Percentiles rank a stretch among this genome's conserved stretches.
Evolutionary conservation across 2,888 invertebrate genomes (phyloP).

Genomic region (Alviniconcha strummeri): DNA sequence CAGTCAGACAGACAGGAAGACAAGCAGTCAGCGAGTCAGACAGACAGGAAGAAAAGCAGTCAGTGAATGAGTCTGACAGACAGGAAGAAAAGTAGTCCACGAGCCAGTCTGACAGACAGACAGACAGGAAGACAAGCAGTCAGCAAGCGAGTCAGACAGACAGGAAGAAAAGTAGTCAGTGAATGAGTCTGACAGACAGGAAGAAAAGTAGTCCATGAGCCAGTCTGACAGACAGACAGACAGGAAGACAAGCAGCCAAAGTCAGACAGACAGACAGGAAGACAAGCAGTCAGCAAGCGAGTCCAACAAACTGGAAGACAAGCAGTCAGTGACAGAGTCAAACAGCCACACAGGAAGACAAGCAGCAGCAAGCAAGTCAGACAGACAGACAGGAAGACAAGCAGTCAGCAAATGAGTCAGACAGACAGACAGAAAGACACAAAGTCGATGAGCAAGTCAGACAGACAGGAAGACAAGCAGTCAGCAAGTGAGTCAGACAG

Average conservation of each 20-base stretch:
- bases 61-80: too few species aligned
- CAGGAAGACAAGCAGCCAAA: not conserved
- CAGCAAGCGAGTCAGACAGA: too few species aligned
- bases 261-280: not conserved
- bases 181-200: too few species aligned
- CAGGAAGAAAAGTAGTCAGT: too few species aligned
- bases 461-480: not conserved
- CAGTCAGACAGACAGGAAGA: not conserved
- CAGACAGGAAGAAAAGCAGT: too few species aligned
- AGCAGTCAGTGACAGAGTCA: not conserved
- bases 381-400: not conserved
- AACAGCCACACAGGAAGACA: not conserved
- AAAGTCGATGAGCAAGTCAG: not conserved
- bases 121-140: not conserved
- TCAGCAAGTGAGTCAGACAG: not conserved
- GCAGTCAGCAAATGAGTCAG: not conserved
- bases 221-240: not conserved
- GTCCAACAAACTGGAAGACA: not conserved
- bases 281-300: not conserved
- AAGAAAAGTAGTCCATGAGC: too few species aligned
- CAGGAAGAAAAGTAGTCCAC: too few species aligned
- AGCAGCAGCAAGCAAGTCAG: not conserved
- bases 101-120: not conserved
- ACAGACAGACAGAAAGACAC: not conserved
- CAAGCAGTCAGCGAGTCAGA: not conserved